A percentile compares a stretch with the other conserved stretches of the same genome.
Evolutionary conservation across 2,797 vertebrate species (phyloP).

Genomic region (Melanotaenia maccullochi): DNA sequence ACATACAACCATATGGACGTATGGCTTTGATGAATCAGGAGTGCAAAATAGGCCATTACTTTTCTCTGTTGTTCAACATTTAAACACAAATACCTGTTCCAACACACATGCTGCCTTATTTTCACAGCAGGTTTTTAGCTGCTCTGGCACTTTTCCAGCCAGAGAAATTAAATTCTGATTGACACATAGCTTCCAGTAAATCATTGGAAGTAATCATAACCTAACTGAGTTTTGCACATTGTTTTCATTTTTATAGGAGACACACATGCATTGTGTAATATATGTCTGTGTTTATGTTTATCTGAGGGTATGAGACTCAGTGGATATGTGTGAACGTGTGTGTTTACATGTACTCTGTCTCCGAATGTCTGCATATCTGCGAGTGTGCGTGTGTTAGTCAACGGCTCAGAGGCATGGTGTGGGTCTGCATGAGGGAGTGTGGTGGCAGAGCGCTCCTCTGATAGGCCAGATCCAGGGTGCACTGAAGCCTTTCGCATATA

Average conservation of each 20-base stretch:
- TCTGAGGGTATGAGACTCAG: constrained; percentile 27
- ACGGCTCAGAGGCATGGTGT: constrained; percentile 84
- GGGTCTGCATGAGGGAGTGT: constrained; percentile 86
- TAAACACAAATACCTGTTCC: constrained; percentile 39
- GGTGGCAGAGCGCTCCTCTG: constrained; percentile 87
- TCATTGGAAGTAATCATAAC: constrained; percentile 26
- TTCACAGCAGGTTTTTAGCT: constrained; percentile 32
- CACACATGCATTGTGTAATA: constrained; percentile 24
- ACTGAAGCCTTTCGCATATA: constrained; percentile 98
- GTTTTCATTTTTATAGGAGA: constrained; percentile 24
- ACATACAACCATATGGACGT: constrained; percentile 37
- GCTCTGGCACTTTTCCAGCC: neutral
- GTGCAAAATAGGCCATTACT: constrained; percentile 17
- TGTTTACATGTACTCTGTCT: constrained; percentile 47
- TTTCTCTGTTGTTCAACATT: constrained; percentile 37
- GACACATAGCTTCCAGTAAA: constrained; percentile 18
- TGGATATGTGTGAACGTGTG: constrained; percentile 31
- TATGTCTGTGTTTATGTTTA: constrained; percentile 45
- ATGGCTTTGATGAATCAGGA: constrained; percentile 44
- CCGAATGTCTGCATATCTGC: constrained; percentile 66
- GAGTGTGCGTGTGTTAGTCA: constrained; percentile 82
- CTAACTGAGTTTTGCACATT: constrained; percentile 16
- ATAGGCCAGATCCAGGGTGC: constrained; percentile 91
- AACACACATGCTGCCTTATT: constrained; percentile 52
- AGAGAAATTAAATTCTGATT: constrained; percentile 27